Base-by-base conservation (phyloP, 2,888 invertebrate genomes). In the Ametastegia equiseti region DNA sequence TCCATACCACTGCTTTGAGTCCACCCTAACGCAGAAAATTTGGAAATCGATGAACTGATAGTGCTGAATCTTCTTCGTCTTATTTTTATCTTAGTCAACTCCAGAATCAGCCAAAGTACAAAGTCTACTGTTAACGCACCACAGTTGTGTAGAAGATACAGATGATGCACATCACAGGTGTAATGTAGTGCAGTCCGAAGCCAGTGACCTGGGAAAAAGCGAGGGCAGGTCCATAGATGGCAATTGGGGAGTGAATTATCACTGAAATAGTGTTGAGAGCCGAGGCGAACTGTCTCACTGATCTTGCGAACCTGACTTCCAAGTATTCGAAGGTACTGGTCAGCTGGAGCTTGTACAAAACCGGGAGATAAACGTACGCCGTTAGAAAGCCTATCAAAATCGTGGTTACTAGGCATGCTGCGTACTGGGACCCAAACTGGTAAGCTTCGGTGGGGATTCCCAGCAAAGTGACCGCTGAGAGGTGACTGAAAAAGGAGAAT, bases 131-230 rank as follows among this genome's bases (percentile, higher is more conserved):
- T 60, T 60, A 11, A 86, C 93, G 92, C 89, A 95, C 96, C 54
- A 96, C 89, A 0, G 96, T 95, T 2, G 96, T 96, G 86, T 97
- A 96, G 71, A 96, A 95, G 30, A 96, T 96, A 88, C 96, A 97
- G 1, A 95, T 93, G 1, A 94, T 91, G 86, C 96, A 96, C n/a
- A 96, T 93, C 0, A 95, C 92, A 1, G 95, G 94, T 1, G 95
- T 94, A 54, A 96, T 93, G 0, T 94, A 91, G 87, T 95, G 94
- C 3, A 96, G 93, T 83, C 94, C 92, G 4, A 95, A 93, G 27
- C 95, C 95, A 63, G 96, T 96, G 11, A 96, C 96, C 90, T 95
- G 93, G 87, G 94, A 94, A 85, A 96, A 95, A 0, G 96, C 95
- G 87, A 95, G 90, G 0, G 95, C 93, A 0, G 96, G 96, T 4